These are phyloP conservation scores for Scomber scombrus DNA, from an alignment of 2,113 vertebrate genomes.

Conservation along the genomic window DNA sequence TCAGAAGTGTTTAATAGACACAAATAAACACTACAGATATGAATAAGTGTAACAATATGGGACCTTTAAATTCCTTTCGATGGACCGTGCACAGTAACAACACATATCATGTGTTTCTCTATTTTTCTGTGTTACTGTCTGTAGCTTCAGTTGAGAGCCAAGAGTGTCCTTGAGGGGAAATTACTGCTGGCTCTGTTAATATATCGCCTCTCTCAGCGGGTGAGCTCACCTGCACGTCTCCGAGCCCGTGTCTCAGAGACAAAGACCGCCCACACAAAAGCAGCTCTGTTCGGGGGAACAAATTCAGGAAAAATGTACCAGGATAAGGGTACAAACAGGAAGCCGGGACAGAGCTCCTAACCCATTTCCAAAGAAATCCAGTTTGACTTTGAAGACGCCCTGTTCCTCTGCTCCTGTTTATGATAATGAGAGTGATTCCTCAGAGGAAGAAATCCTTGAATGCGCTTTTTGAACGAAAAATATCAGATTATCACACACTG, in stretches of 20 bases:
- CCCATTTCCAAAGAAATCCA: constrained; percentile 10
- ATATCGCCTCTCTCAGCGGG: constrained; percentile 3
- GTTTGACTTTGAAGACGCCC: background rate
- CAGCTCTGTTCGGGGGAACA: constrained; percentile 53
- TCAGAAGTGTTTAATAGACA: too few relatives aligned
- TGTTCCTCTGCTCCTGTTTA: background rate
- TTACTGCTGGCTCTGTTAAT: constrained; percentile 7
- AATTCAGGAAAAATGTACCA: constrained; percentile 14
- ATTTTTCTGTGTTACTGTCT: background rate
- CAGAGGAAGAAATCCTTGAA: background rate
- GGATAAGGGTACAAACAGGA: background rate
- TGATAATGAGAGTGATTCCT: background rate
- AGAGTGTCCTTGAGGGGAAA: constrained; percentile 36
- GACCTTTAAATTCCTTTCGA: too few relatives aligned
- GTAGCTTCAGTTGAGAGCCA: background rate
- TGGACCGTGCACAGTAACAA: background rate
- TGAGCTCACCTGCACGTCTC: constrained; percentile 36
- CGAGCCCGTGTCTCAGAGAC: constrained; percentile 5
- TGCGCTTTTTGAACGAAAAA: constrained; percentile 9
- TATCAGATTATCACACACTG: background rate
- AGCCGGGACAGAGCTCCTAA: constrained; percentile 23
- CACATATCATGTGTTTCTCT: background rate
- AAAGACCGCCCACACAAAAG: constrained; percentile 53
- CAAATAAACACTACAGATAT: too few relatives aligned
- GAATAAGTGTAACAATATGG: too few relatives aligned